These are phyloP conservation scores for Aegypius monachus DNA, from an alignment of 2,113 vertebrate species.

Conservation along the genomic window DNA sequence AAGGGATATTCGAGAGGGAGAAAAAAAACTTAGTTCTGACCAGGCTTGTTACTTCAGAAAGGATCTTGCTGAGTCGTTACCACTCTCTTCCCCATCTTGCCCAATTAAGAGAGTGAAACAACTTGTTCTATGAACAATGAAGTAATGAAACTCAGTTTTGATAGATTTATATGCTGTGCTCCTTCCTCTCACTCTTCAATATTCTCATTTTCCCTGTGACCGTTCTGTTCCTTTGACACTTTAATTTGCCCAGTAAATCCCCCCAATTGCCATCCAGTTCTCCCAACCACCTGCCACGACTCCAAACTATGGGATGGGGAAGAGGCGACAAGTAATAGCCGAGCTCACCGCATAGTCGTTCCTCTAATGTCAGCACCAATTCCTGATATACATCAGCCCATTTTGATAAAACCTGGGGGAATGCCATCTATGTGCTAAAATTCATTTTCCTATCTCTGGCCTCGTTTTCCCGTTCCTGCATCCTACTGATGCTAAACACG, in stretches of 20 bases:
- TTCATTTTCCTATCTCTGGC: neutral
- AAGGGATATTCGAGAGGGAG: neutral
- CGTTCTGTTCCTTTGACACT: neutral
- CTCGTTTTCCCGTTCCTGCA: neutral
- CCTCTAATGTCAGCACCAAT: neutral
- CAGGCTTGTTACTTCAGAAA: neutral
- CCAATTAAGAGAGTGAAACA: neutral
- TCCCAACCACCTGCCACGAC: neutral
- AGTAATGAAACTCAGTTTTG: neutral
- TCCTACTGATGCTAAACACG: neutral
- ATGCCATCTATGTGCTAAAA: accelerated
- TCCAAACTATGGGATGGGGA: neutral
- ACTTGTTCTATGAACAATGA: neutral
- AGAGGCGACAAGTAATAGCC: neutral
- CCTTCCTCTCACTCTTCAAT: neutral
- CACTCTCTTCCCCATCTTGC: neutral
- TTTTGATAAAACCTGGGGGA: neutral
- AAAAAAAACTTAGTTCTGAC: neutral
- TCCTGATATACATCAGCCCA: neutral
- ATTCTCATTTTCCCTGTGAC: neutral
- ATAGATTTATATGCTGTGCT: neutral
- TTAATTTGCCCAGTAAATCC: neutral
- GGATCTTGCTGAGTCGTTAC: neutral
- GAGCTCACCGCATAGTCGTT: accelerated
- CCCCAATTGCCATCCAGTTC: neutral